These are phyloP conservation scores for Takifugu bimaculatus DNA, from an alignment of 2,113 vertebrate genomes.

Conservation along the genomic window DNA sequence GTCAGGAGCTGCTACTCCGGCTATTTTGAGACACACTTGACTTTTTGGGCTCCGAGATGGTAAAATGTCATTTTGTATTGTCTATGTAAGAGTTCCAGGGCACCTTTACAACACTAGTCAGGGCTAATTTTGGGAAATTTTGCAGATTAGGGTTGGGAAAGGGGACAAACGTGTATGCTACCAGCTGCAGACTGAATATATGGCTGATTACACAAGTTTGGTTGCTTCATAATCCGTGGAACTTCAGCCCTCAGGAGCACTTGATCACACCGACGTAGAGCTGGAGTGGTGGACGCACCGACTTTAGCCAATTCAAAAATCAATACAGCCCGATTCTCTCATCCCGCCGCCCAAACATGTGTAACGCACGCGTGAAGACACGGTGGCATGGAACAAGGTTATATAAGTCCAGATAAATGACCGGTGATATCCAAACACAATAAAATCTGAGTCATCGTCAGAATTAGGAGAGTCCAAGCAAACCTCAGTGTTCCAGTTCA, in stretches of 20 bases:
- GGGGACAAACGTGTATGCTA: slow-evolving; percentile 3
- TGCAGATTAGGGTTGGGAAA: slow-evolving; percentile 20
- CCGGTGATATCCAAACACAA: slow-evolving; percentile 28
- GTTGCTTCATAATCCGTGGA: neutral
- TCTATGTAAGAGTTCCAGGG: neutral
- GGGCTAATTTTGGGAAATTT: too few species aligned
- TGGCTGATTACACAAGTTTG: neutral
- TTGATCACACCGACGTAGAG: neutral
- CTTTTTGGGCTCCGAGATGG: slow-evolving; percentile 7
- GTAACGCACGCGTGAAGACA: slow-evolving; percentile 8
- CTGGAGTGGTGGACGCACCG: neutral
- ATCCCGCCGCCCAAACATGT: slow-evolving; percentile 17
- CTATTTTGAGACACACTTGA: slow-evolving; percentile 5
- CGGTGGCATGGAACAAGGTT: slow-evolving; percentile 28
- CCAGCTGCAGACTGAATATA: neutral
- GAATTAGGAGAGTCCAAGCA: slow-evolving; percentile 28
- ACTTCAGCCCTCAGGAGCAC: neutral
- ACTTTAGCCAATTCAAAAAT: neutral
- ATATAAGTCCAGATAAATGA: slow-evolving; percentile 27
- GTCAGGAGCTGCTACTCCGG: neutral
- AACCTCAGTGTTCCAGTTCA: slow-evolving; percentile 3
- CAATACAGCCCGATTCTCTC: neutral
- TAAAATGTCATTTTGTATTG: slow-evolving; percentile 11
- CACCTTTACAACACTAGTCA: slow-evolving; percentile 7
- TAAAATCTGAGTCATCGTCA: slow-evolving; percentile 25